These are phyloP conservation scores for Dryobates pubescens DNA, from an alignment of 2,797 vertebrate species.

Conservation along the genomic window DNA sequence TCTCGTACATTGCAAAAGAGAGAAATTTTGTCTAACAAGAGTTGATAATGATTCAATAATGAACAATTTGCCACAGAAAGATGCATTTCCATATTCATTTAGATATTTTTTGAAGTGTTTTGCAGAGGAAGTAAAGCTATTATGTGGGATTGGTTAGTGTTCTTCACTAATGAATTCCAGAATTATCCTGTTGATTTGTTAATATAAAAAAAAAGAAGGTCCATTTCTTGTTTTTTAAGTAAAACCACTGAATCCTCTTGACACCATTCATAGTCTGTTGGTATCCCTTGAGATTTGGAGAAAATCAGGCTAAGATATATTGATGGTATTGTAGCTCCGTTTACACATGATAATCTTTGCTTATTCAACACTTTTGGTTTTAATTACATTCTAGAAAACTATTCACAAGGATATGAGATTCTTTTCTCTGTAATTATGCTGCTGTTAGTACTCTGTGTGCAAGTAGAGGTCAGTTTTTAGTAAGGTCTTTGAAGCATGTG, in stretches of 20 bases:
- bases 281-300: slow-evolving; percentile 64
- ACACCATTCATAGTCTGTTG: slow-evolving; percentile 44
- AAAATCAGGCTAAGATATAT: slow-evolving; percentile 61
- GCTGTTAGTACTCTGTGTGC: not conserved
- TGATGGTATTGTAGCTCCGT: slow-evolving; percentile 53
- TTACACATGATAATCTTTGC: slow-evolving; percentile 65
- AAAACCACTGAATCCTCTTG: slow-evolving; percentile 64
- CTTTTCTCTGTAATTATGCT: slow-evolving; percentile 31
- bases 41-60: slow-evolving; percentile 81
- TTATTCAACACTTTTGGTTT: slow-evolving; percentile 54
- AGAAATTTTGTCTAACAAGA: slow-evolving; percentile 79
- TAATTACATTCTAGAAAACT: slow-evolving; percentile 63
- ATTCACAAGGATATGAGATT: not conserved
- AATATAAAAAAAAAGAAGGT: slow-evolving; percentile 64
- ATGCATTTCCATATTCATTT: slow-evolving; percentile 81
- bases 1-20: slow-evolving; percentile 78
- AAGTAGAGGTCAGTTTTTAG: slow-evolving; percentile 32
- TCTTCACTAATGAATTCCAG: slow-evolving; percentile 78
- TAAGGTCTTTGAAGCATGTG: not conserved
- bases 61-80: slow-evolving; percentile 79
- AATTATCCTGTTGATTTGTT: slow-evolving; percentile 79
- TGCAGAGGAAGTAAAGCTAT: slow-evolving; percentile 77
- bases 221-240: slow-evolving; percentile 68
- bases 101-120: slow-evolving; percentile 81
- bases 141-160: slow-evolving; percentile 73